phyloP scores from a whole-genome alignment of 2,888 invertebrate species.

The Alentia gelatinosa region DNA sequence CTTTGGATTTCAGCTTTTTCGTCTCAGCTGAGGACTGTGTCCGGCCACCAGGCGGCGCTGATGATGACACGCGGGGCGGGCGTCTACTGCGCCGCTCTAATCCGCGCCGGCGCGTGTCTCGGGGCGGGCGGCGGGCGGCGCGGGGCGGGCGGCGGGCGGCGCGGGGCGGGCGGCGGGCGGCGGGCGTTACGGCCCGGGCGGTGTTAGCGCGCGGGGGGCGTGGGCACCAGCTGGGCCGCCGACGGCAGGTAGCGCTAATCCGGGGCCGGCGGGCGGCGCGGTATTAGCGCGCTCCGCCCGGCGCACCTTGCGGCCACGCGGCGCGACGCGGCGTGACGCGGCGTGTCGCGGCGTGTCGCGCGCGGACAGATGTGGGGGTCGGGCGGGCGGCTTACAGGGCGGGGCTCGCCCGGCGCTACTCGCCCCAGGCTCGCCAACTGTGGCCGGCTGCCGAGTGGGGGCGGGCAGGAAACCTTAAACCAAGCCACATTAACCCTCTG shows the following conservation, averaged over 20 bases:
- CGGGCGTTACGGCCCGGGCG: neutral
- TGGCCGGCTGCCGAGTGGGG: neutral
- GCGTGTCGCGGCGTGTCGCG: neutral
- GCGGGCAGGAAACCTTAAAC: neutral
- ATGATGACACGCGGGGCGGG: too few relatives aligned
- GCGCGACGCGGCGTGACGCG: neutral
- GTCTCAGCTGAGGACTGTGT: too few relatives aligned
- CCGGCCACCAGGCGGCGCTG: too few relatives aligned
- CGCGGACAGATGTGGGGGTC: neutral
- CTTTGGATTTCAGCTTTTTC: too few relatives aligned
- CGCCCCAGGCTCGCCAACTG: neutral
- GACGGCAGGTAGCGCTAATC: neutral
- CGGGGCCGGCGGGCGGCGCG: neutral
- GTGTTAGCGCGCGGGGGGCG: neutral
- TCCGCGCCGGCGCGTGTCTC: too few relatives aligned
- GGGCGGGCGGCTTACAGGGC: slow-evolving; percentile 1
- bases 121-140: neutral
- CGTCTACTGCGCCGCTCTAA: too few relatives aligned
- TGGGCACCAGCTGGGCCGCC: slow-evolving; percentile 13
- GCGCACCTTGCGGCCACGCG: neutral
- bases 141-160: neutral
- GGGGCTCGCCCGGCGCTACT: neutral
- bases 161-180: neutral
- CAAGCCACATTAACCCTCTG: too few relatives aligned
- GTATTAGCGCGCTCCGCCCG: neutral